Evolutionary conservation across 2,797 vertebrate genomes (phyloP), one percentile per base, ranked within the genome.

Genomic region (Merluccius polli): DNA sequence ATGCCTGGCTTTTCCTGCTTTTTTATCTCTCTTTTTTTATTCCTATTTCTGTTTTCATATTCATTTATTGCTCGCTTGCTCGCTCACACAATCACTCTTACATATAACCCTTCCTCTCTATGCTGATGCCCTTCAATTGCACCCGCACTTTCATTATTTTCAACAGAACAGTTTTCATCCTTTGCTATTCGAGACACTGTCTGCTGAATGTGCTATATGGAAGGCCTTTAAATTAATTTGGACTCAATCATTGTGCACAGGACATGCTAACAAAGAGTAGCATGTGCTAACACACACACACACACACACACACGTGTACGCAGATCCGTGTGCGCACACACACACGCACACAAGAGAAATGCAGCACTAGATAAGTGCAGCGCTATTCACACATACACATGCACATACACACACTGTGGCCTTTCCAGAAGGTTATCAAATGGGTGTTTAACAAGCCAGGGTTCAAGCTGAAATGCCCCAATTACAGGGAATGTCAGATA

Each of bases 361-460:
- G n/a, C n/a, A n/a, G n/a, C 48, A 18, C 7, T n/a, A 6, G 48
- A 52, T 18, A n/a, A 21, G n/a, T 21, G 52, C 21, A 18, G 18
- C 15, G 27, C 70, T 36, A 36, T 11, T 35, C 48, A 35, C 73
- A 59, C 36, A 7, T 6, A 76, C 16, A 32, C 73, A 11, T 36
- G 32, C 71, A 48, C 71, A 41, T 36, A 38, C 71, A 72, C 71
- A 44, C 71, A 72, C 15, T 18, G 30, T 15, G 21, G 9, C 27
- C 71, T 31, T 75, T 74, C 32, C 70, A 75, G 68, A 79, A 78
- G 81, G 83, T 83, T 79, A 75, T 80, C 80, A 77, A 71, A 79
- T 77, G 32, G 70, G 59, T 77, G 44, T 44, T 75, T 83, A 83
- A 85, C 72, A 82, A 81, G 79, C 72, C 82, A 7, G 10, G 36